Evolutionary conservation across 2,113 vertebrate species (phyloP).

Genomic region (Nannospalax galili): DNA sequence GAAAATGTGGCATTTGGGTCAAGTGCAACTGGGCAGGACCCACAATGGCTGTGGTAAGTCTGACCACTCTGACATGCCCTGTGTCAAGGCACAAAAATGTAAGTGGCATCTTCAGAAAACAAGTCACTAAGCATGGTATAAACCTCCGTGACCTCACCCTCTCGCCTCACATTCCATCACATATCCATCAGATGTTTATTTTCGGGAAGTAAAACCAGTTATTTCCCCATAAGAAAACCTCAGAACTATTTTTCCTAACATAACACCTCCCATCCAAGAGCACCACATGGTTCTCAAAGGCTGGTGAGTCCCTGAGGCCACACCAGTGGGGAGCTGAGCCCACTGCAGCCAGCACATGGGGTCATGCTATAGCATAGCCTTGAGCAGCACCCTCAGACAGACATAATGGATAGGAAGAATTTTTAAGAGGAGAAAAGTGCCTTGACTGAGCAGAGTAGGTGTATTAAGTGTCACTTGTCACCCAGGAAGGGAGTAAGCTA

Average conservation of each 20-base stretch:
- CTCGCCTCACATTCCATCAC: neutral
- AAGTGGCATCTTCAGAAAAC: neutral
- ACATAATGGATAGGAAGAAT: neutral
- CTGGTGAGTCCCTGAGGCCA: neutral
- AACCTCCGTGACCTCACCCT: neutral
- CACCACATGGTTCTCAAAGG: neutral
- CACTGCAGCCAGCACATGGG: too few species aligned
- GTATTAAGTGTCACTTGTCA: neutral
- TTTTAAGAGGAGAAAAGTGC: neutral
- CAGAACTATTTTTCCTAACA: neutral
- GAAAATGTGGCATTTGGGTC: neutral
- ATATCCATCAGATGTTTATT: slow-evolving; percentile 19
- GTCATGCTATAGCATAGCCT: fast-evolving
- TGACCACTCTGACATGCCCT: neutral
- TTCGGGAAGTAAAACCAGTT: slow-evolving; percentile 30
- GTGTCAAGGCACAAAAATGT: slow-evolving; percentile 26
- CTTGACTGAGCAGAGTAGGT: neutral
- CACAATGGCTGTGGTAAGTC: neutral
- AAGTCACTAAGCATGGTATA: neutral
- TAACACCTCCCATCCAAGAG: neutral
- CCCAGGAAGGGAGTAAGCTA: neutral
- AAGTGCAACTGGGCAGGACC: neutral
- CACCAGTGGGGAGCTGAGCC: fast-evolving
- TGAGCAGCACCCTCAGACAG: neutral
- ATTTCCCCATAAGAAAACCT: slow-evolving; percentile 1